These are phyloP conservation scores for Sanderia malayensis DNA, from an alignment of 30 jellyfish, hydroid and myxozoan genomes.

Conservation along the genomic window DNA sequence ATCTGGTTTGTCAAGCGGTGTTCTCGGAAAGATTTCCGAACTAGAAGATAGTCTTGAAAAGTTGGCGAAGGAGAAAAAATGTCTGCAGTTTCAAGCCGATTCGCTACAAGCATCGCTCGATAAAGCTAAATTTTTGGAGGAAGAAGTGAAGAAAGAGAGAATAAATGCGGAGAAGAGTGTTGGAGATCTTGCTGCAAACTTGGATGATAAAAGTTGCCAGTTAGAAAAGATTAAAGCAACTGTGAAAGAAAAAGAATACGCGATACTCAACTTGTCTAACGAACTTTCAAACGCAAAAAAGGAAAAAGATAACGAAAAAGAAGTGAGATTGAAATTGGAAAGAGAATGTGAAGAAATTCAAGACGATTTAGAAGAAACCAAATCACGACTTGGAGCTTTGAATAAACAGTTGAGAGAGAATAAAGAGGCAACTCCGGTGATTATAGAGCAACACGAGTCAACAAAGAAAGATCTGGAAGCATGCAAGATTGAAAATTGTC, in stretches of 20 bases:
- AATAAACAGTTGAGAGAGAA: background rate
- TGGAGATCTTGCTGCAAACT: constrained; percentile 11
- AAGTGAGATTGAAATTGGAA: constrained; percentile 10
- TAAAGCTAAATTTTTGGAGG: constrained; percentile 40
- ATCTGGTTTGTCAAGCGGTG: constrained; percentile 77
- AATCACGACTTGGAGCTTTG: background rate
- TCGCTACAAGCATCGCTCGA: constrained; percentile 59
- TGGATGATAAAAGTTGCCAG: constrained; percentile 12
- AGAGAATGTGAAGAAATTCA: constrained; percentile 2
- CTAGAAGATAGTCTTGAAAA: constrained; percentile 73
- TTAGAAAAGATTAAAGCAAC: constrained; percentile 25
- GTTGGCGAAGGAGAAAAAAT: constrained; percentile 46
- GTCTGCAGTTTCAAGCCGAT: constrained; percentile 65
- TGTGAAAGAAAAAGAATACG: constrained; percentile 36
- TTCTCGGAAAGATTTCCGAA: constrained; percentile 42
- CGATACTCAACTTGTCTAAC: constrained; percentile 19
- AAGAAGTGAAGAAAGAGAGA: constrained; percentile 37
- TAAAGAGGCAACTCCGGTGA: constrained; percentile 8
- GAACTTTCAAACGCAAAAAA: constrained; percentile 39
- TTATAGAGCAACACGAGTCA: background rate
- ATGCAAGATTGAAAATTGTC: background rate
- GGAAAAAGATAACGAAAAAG: constrained; percentile 40
- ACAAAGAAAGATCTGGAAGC: background rate
- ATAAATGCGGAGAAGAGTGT: constrained; percentile 32
- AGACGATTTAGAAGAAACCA: background rate